These are phyloP conservation scores for Ciconia boyciana DNA, from an alignment of 2,113 vertebrate species.

Conservation along the genomic window DNA sequence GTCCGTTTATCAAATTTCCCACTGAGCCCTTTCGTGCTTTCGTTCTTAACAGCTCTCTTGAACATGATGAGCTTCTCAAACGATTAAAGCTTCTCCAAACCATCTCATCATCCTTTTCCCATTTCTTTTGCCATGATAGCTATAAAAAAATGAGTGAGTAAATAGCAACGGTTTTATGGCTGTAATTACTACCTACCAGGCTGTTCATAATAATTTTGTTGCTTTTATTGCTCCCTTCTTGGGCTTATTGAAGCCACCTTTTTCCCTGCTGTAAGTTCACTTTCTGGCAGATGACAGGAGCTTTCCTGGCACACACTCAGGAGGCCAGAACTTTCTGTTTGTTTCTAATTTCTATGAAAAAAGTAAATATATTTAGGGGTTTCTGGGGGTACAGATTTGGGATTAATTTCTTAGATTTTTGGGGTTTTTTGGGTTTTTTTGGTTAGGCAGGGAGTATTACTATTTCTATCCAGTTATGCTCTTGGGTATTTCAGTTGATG, in stretches of 20 bases:
- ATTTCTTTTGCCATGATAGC: neutral
- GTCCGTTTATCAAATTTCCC: neutral
- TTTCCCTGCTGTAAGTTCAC: neutral
- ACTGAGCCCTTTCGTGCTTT: neutral
- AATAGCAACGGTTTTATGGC: neutral
- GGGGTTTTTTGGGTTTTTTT: no score
- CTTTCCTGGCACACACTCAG: neutral
- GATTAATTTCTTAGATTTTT: neutral
- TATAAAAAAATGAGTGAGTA: neutral
- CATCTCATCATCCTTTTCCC: neutral
- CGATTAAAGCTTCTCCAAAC: neutral
- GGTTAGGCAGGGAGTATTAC: neutral
- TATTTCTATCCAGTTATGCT: neutral
- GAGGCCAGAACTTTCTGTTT: slow-evolving; percentile 1
- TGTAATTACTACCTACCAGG: slow-evolving; percentile 40
- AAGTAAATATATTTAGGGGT: neutral
- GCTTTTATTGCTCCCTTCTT: slow-evolving; percentile 40
- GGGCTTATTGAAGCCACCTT: slow-evolving; percentile 42
- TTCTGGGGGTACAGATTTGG: neutral
- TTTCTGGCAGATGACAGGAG: slow-evolving; percentile 32
- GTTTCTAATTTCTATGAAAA: neutral
- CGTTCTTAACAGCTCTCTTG: neutral
- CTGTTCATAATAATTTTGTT: slow-evolving; percentile 33
- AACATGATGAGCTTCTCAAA: neutral
- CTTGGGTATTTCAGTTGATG: neutral